phyloP scores from a whole-genome alignment of 2,888 invertebrate genomes.

The Criorhina ranunculi region DNA sequence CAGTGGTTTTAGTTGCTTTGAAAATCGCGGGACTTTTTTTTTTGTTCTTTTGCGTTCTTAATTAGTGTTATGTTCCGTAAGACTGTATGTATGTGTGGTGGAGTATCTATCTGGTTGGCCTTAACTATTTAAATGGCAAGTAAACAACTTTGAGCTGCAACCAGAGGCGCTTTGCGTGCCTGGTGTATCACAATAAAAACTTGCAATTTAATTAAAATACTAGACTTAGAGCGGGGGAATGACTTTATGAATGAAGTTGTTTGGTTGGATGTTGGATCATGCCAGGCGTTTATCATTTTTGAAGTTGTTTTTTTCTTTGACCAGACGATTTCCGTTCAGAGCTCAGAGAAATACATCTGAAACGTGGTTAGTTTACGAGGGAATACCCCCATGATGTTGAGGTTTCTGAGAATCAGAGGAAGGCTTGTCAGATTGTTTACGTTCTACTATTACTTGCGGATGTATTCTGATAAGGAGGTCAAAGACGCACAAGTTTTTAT shows the following conservation, averaged over 20 bases:
- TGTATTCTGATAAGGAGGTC: not conserved
- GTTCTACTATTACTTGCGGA: not conserved
- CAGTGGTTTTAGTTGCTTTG: not conserved
- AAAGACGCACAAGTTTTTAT: not conserved
- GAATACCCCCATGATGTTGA: slow-evolving; percentile 21
- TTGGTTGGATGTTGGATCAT: slow-evolving; percentile 8
- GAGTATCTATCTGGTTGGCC: slow-evolving; percentile 6
- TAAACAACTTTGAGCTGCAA: slow-evolving; percentile 17
- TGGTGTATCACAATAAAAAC: not conserved
- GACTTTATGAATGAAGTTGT: slow-evolving; percentile 25
- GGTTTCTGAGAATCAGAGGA: slow-evolving; percentile 15
- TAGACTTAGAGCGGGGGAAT: not conserved
- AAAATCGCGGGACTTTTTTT: slow-evolving; percentile 9
- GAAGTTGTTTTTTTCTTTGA: slow-evolving; percentile 4
- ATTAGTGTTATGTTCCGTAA: slow-evolving; percentile 10
- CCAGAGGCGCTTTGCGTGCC: not conserved
- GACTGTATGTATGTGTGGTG: not conserved
- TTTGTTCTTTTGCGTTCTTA: not conserved
- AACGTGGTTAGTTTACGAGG: slow-evolving; percentile 27
- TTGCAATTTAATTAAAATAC: not conserved
- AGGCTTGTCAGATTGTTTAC: slow-evolving; percentile 12
- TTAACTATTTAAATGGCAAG: slow-evolving; percentile 18
- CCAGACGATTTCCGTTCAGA: slow-evolving; percentile 10
- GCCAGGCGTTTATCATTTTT: slow-evolving; percentile 29
- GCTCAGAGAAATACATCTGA: not conserved